Percentiles rank a stretch among this genome's conserved stretches.
phyloP scores from a whole-genome alignment of 2,113 vertebrate species.

The Phaethon lepturus region DNA sequence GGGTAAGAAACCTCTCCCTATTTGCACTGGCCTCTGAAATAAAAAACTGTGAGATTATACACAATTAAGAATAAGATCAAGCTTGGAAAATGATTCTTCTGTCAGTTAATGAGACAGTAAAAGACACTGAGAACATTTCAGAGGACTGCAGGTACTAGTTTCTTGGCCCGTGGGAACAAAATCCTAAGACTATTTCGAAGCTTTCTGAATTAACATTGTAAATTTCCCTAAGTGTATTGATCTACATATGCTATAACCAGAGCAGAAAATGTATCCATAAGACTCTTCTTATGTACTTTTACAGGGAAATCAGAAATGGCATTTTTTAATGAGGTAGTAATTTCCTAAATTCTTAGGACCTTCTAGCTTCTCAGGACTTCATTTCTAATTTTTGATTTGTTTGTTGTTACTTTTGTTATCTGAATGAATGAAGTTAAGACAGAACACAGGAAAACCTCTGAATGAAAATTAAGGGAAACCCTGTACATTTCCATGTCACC shows the following conservation, averaged over 20 bases:
- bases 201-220: not conserved
- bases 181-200: not conserved
- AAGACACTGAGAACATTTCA: not conserved
- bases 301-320: not conserved
- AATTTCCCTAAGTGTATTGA: not conserved
- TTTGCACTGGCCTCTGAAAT: not conserved
- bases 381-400: not conserved
- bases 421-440: not conserved
- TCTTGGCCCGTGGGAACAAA: not conserved
- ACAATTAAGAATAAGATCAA: not conserved
- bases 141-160: not conserved
- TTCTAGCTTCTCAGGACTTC: rapidly evolving
- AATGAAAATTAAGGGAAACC: not conserved
- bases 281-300: not conserved
- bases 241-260: not conserved
- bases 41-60: not conserved
- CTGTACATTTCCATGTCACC: not conserved
- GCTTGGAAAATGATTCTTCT: not conserved
- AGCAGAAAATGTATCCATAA: not conserved
- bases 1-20: not conserved
- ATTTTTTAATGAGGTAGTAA: not conserved
- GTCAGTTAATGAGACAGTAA: not conserved
- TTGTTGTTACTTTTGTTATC: not conserved
- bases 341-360: not conserved
- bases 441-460: not conserved